Evolutionary conservation across 1,140 invertebrate species (phyloP).

Genomic region (Paracyclopina nana): DNA sequence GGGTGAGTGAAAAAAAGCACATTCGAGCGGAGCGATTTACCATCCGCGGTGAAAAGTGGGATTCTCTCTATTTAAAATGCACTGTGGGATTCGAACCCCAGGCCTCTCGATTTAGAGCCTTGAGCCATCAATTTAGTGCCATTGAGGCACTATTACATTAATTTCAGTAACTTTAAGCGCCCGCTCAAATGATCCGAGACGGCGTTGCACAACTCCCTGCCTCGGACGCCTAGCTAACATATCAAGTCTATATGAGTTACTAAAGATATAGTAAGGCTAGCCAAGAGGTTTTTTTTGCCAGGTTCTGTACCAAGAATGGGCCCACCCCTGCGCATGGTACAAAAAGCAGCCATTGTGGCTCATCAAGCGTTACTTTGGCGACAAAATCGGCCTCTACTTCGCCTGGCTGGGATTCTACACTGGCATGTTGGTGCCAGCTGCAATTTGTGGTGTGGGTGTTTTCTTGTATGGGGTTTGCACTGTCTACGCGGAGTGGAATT

Average conservation of each 20-base stretch:
- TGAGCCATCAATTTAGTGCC: too few species aligned
- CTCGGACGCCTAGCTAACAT: not conserved
- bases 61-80: too few species aligned
- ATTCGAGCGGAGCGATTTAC: too few species aligned
- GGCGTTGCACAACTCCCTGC: too few species aligned
- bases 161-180: not conserved
- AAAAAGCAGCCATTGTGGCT: constrained; percentile 59
- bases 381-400: constrained; percentile 81
- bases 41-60: too few species aligned
- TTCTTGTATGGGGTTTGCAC: constrained; percentile 53
- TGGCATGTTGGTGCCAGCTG: constrained; percentile 63
- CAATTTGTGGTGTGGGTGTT: constrained; percentile 2
- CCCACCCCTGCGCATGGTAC: constrained; percentile 58
- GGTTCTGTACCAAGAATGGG: constrained; percentile 79
- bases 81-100: too few species aligned
- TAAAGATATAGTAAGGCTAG: too few species aligned
- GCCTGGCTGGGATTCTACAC: constrained; percentile 99
- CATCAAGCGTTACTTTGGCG: constrained; percentile 75
- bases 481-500: constrained; percentile 55
- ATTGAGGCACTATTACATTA: too few species aligned
- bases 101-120: too few species aligned
- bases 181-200: not conserved
- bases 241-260: constrained; percentile 23
- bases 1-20: too few species aligned
- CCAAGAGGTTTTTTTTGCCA: too few species aligned